Conservation (phyloP, 2,888 invertebrate genomes). For the Phaedon cochleariae region DNA sequence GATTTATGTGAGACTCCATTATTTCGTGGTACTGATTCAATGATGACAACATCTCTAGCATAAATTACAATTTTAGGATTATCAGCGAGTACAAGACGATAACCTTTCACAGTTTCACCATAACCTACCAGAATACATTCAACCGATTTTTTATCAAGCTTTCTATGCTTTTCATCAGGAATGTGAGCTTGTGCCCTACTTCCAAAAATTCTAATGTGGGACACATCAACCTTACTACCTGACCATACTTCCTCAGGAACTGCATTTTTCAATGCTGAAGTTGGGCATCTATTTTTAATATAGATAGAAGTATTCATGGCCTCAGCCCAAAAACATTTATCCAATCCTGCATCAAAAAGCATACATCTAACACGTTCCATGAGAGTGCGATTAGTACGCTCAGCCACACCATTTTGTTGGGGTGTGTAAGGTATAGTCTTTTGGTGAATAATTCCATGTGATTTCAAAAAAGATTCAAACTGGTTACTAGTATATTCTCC, state of each 20-base stretch:
- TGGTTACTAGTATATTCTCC: too few relatives aligned
- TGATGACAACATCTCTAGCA: too few relatives aligned
- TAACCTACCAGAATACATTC: too few relatives aligned
- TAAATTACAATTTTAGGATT: too few relatives aligned
- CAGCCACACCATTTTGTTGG: constrained; percentile 30
- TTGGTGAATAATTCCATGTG: too few relatives aligned
- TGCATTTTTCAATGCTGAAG: not conserved
- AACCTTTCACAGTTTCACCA: too few relatives aligned
- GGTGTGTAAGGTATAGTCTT: too few relatives aligned
- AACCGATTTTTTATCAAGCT: not conserved
- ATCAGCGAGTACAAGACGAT: too few relatives aligned
- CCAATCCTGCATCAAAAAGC: not conserved
- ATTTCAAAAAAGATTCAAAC: too few relatives aligned
- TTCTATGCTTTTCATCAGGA: not conserved
- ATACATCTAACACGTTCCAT: not conserved
- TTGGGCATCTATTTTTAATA: not conserved
- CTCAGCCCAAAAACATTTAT: not conserved
- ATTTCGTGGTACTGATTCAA: too few relatives aligned
- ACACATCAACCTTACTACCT: constrained; percentile 42
- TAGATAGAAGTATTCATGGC: not conserved
- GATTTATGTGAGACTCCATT: too few relatives aligned
- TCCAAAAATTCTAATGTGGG: constrained; percentile 29
- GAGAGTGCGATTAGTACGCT: not conserved
- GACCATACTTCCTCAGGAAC: constrained; percentile 44
- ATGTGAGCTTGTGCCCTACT: not conserved